phyloP scores from a whole-genome alignment of 2,888 invertebrate genomes.

The Dendrolimus pini region DNA sequence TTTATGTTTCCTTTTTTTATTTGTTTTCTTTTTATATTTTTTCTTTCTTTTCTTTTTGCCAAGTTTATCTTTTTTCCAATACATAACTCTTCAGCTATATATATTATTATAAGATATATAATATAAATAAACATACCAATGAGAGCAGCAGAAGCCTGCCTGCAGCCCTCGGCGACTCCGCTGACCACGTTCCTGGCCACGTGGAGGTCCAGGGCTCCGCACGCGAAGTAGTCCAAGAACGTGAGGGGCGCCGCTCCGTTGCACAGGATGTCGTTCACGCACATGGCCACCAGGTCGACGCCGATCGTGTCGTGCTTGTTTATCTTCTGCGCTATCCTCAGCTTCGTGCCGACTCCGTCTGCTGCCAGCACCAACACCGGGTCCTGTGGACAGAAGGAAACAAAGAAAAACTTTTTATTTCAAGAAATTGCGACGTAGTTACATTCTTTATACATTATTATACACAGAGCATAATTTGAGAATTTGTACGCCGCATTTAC shows the following conservation, averaged over 20 bases:
- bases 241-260: constrained; percentile 97
- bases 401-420: too few species aligned
- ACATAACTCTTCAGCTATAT: too few species aligned
- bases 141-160: constrained; percentile 88
- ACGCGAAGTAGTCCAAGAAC: constrained; percentile 97
- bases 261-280: constrained; percentile 97
- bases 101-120: not conserved
- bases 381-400: constrained; percentile 9
- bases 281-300: constrained; percentile 98
- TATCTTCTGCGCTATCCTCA: constrained; percentile 91
- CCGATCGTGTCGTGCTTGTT: constrained; percentile 89
- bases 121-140: constrained; percentile 76
- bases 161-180: constrained; percentile 91
- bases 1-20: too few species aligned
- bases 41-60: too few species aligned
- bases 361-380: constrained; percentile 95
- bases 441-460: too few species aligned
- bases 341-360: constrained; percentile 98
- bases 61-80: too few species aligned
- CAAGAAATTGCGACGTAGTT: too few species aligned
- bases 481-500: too few species aligned
- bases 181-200: constrained; percentile 83
- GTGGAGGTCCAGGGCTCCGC: constrained; percentile 85
- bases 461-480: too few species aligned
- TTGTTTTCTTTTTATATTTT: too few species aligned